phyloP scores from a whole-genome alignment of 2,113 vertebrate genomes.

The Psittacula cyanocephala region DNA sequence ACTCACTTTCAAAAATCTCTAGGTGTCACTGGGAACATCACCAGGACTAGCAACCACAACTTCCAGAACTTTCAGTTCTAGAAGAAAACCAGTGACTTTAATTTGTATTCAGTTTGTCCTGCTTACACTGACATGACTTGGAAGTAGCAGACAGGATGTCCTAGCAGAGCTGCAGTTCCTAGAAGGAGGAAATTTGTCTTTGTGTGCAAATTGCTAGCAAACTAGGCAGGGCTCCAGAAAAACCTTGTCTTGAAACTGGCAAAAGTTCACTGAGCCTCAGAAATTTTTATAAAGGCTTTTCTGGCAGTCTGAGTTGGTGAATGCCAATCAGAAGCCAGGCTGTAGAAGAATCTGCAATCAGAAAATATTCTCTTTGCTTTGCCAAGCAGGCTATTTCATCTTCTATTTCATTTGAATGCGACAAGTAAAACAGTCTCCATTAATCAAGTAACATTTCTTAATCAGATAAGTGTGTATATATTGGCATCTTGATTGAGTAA shows the following conservation, averaged over 20 bases:
- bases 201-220: not conserved
- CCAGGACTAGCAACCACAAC: not conserved
- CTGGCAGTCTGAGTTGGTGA: not conserved
- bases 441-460: not conserved
- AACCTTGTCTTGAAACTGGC: not conserved
- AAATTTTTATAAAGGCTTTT: not conserved
- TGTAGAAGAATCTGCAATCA: not conserved
- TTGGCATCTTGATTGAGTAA: not conserved
- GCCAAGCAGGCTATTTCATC: not conserved
- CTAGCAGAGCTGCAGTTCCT: not conserved
- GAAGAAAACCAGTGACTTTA: not conserved
- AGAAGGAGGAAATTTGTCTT: not conserved
- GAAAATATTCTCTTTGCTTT: not conserved
- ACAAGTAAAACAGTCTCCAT: not conserved
- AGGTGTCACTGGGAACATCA: not conserved
- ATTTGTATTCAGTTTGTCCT: not conserved
- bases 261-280: not conserved
- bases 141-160: not conserved
- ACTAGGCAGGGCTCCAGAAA: not conserved
- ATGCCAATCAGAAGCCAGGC: not conserved
- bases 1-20: not conserved
- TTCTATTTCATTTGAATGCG: not conserved
- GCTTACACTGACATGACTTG: not conserved
- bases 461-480: not conserved
- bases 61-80: not conserved